Base-by-base conservation (phyloP, 2,888 invertebrate species). In the Cantharis lateralis region DNA sequence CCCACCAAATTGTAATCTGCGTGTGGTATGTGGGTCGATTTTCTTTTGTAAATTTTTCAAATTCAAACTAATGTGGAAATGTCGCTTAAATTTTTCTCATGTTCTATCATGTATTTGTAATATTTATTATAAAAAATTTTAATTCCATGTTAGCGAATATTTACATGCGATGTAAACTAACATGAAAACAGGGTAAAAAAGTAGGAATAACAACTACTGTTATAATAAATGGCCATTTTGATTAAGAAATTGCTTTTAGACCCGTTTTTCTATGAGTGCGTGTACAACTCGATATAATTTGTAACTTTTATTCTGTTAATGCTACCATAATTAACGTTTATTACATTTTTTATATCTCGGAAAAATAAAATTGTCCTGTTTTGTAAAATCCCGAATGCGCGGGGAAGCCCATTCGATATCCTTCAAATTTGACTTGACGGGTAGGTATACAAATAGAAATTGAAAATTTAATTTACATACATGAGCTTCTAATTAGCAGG, bases 191-290 rank as follows among this genome's bases (percentile, higher is more conserved):
- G 62, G 62, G 5, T 10, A 48, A 28, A 74, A 74, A 74, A 74
- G 15, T 26, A 20, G 16, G 15, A 28, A 62, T 11, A 28, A 68
- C 28, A 73, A 61, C 15, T 10, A 68, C 13, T 32, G 64, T 4
- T 66, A 61, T 75, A 73, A 75, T 78, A 78, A 72, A 75, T 75
- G 75, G 62, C 68, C 15, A 15, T 62, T 69, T 70, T 73, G 74
- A 78, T 78, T 78, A 72, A 74, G 76, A 74, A 78, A 79, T 74
- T 74, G 70, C 70, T 71, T 76, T 76, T 72, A 76, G 68, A 66
- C 78, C 70, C 78, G 79, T 78, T 79, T 77, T 80, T 80, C 76
- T 79, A 78, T 78, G 71, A 77, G 77, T 81, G 81, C 80, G 80
- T 80, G 81, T 79, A 76, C 32, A 74, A 69, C 32, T 32, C 32